Conservation (phyloP, 2,888 invertebrate genomes). For the Carabus problematicus region DNA sequence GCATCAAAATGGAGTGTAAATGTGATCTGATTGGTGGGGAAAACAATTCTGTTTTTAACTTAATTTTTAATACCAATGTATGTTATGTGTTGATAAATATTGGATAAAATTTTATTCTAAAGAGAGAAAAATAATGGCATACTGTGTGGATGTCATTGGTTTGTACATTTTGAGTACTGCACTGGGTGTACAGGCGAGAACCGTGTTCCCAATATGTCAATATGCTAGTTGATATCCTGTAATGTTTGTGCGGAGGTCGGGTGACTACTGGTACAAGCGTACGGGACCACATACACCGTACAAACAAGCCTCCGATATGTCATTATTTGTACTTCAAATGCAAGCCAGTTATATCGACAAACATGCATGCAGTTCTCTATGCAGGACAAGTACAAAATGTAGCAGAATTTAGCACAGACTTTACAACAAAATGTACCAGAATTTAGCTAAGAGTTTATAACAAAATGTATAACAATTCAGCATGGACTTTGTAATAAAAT, state of each 20-base stretch:
- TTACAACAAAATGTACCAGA: too few relatives aligned
- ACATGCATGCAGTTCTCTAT: neutral
- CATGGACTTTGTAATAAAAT: too few relatives aligned
- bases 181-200: neutral
- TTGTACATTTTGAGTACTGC: conserved; percentile 2
- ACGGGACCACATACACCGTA: neutral
- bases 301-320: conserved; percentile 7
- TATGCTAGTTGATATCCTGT: conserved; percentile 10
- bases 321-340: neutral
- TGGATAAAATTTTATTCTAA: too few relatives aligned
- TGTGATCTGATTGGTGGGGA: neutral
- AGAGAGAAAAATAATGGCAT: too few relatives aligned
- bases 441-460: too few relatives aligned
- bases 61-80: too few relatives aligned
- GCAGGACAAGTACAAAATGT: conserved; percentile 11
- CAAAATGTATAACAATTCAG: too few relatives aligned
- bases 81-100: too few relatives aligned
- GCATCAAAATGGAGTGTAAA: conserved; percentile 34
- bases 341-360: neutral
- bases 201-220: conserved; percentile 7
- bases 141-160: too few relatives aligned
- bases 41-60: neutral
- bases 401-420: too few relatives aligned
- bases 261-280: too few relatives aligned
- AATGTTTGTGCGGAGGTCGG: too few relatives aligned